A percentile compares a stretch with the other conserved stretches of the same genome.
Evolutionary conservation across 2,797 vertebrate genomes (phyloP).

Genomic region (Halcyon smyrnensis): DNA sequence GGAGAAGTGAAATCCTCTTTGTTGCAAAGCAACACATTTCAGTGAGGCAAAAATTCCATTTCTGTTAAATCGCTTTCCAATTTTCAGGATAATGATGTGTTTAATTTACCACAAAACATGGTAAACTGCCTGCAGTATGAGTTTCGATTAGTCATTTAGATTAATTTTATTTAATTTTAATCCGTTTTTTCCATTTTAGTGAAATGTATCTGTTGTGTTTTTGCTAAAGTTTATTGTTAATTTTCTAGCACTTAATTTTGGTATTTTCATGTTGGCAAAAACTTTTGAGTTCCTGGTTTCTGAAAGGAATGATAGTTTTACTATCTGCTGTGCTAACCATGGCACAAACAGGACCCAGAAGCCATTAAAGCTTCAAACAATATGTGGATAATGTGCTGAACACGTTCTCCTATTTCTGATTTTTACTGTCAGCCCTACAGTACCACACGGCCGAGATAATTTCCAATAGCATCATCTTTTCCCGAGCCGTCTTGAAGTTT

Average conservation of each 20-base stretch:
- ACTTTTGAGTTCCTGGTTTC: neutral
- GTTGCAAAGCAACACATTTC: conserved; percentile 88
- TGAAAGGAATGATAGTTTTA: conserved; percentile 18
- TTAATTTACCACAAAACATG: conserved; percentile 84
- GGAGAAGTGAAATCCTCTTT: conserved; percentile 84
- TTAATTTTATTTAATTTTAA: conserved; percentile 17
- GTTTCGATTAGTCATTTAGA: conserved; percentile 81
- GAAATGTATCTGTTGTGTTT: neutral
- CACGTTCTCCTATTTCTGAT: conserved; percentile 29
- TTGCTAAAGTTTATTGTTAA: neutral
- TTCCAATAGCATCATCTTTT: conserved; percentile 39
- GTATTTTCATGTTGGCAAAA: conserved; percentile 24
- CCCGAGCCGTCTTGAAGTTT: conserved; percentile 5
- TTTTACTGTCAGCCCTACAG: neutral
- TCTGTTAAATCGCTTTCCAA: conserved; percentile 72
- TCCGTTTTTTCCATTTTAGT: neutral
- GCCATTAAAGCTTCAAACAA: neutral
- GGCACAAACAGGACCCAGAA: neutral
- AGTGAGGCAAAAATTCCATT: conserved; percentile 85
- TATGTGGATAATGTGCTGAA: neutral
- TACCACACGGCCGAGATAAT: neutral
- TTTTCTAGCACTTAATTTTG: conserved; percentile 16
- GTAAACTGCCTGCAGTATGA: conserved; percentile 79
- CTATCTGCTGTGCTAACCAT: neutral
- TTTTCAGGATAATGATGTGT: conserved; percentile 83